Evolutionary conservation across 2,888 invertebrate genomes (phyloP).

Genomic region (Geophilus truncorum): DNA sequence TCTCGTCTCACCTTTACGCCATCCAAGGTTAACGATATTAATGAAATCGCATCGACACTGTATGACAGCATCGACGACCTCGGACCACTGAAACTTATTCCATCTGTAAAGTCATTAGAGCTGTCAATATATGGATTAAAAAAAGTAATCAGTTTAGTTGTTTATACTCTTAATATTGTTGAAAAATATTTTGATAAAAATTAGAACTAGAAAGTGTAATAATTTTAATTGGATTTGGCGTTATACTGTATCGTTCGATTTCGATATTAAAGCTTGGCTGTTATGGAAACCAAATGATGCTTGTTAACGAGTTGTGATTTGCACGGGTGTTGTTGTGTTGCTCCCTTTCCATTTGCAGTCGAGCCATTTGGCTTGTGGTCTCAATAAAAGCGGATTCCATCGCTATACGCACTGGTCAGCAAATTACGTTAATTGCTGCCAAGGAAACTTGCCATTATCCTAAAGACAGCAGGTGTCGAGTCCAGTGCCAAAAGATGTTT

Average conservation of each 20-base stretch:
- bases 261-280: too few species aligned
- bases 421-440: slow-evolving; percentile 25
- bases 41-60: background rate
- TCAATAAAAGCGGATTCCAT: slow-evolving; percentile 22
- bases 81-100: background rate
- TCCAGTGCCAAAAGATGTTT: background rate
- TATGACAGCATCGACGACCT: background rate
- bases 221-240: background rate
- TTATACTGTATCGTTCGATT: too few species aligned
- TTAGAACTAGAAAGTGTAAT: too few species aligned
- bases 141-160: too few species aligned
- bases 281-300: background rate
- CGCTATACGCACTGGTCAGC: slow-evolving; percentile 21
- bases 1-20: too few species aligned
- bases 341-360: background rate
- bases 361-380: slow-evolving; percentile 25
- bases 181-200: too few species aligned
- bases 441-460: slow-evolving; percentile 22
- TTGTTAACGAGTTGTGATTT: slow-evolving; percentile 15
- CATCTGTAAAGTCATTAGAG: background rate
- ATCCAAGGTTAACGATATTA: background rate
- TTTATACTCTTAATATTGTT: too few species aligned
- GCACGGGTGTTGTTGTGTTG: background rate
- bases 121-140: background rate
- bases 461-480: slow-evolving; percentile 21